phyloP scores from a whole-genome alignment of 2,888 invertebrate genomes.

The Aleiodes leptofemur region DNA sequence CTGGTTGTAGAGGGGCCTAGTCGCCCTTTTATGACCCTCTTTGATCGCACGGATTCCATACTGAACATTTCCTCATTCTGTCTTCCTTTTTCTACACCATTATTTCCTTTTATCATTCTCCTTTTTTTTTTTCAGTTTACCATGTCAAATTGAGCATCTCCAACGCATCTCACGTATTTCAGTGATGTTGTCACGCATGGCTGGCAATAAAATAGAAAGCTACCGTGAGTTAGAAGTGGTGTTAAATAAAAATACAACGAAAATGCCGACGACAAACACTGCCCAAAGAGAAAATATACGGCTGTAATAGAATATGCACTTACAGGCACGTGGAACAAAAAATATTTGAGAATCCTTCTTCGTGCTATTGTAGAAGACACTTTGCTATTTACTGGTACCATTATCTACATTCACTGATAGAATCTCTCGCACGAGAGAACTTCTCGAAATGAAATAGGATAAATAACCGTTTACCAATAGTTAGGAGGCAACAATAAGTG shows the following conservation, averaged over 20 bases:
- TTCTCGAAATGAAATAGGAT: slow-evolving; percentile 10
- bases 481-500: slow-evolving; percentile 18
- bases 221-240: slow-evolving; percentile 39
- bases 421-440: background rate
- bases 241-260: slow-evolving; percentile 15
- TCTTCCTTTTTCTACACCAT: slow-evolving; percentile 9
- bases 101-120: background rate
- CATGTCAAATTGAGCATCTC: slow-evolving; percentile 42
- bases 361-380: background rate
- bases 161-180: slow-evolving; percentile 72
- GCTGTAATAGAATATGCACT: slow-evolving; percentile 34
- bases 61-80: slow-evolving; percentile 5
- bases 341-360: background rate
- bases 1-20: slow-evolving; percentile 23
- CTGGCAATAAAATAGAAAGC: slow-evolving; percentile 72
- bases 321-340: background rate
- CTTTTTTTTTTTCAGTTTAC: slow-evolving; percentile 20
- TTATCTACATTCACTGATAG: slow-evolving; percentile 7
- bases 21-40: slow-evolving; percentile 20
- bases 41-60: slow-evolving; percentile 14
- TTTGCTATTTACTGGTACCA: background rate
- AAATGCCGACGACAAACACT: slow-evolving; percentile 15
- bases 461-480: slow-evolving; percentile 12
- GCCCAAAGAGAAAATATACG: slow-evolving; percentile 59
- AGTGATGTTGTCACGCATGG: slow-evolving; percentile 75